Evolutionary conservation across 2,888 invertebrate genomes (phyloP).

Genomic region (Slavum lentiscoides): DNA sequence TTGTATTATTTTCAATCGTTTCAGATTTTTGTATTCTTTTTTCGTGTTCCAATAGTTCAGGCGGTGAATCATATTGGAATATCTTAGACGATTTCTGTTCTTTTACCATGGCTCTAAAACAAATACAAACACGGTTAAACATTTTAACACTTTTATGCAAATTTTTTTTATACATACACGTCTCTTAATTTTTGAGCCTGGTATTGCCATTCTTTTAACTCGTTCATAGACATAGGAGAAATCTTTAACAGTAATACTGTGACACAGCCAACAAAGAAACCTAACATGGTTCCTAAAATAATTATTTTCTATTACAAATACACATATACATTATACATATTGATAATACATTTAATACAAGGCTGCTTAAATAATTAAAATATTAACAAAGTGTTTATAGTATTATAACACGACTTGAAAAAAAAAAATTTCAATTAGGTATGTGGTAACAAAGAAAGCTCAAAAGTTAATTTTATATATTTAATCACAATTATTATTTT

Average conservation of each 20-base stretch:
- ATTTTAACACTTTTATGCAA: not conserved
- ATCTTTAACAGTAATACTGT: conserved; percentile 26
- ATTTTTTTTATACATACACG: not conserved
- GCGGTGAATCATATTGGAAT: conserved; percentile 35
- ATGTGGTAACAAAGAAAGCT: not conserved
- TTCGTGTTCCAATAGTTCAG: conserved; percentile 31
- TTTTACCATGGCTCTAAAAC: conserved; percentile 19
- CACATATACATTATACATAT: not conserved
- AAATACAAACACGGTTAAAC: not conserved
- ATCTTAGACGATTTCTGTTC: conserved; percentile 22
- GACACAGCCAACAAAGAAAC: not conserved
- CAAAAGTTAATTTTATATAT: no score
- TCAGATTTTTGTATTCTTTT: conserved; percentile 6
- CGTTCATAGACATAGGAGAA: conserved; percentile 8
- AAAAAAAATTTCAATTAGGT: not conserved
- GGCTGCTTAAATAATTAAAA: not conserved
- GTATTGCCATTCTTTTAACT: conserved; percentile 10
- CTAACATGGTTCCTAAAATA: conserved; percentile 28
- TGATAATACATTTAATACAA: not conserved
- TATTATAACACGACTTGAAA: not conserved
- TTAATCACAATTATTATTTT: no score
- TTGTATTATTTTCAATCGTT: not conserved
- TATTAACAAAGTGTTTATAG: no score
- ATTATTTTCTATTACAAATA: conserved; percentile 1
- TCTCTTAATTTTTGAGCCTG: conserved; percentile 2